Evolutionary conservation across 2,113 vertebrate genomes (phyloP), one percentile per base, ranked within the genome.

Genomic region (rat (Rattus norvegicus)): DNA sequence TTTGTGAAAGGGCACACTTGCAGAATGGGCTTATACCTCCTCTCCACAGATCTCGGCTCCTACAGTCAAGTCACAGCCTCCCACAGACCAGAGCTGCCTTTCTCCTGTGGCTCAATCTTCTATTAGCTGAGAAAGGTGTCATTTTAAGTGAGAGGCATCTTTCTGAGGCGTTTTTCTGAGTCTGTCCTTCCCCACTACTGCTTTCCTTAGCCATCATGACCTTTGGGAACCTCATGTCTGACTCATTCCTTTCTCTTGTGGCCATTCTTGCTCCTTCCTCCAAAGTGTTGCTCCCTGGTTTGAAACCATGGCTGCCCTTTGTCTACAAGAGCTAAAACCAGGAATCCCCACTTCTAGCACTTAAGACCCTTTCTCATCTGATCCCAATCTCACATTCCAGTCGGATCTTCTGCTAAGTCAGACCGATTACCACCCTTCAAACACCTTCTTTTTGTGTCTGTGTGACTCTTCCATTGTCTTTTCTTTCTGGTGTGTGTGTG

Each of bases 11-110:
- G 0, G 16, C 43, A 72, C 52, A 19, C 33, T 19, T 73, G 65
- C 49, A n/a, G 73, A 67, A 54, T 17, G 59, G 90, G 59, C 81
- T 95, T 89, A 63, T 79, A 76, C 47, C 47, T 93, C n/a, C 63
- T 52, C 52, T 65, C 54, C n/a, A 56, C 72, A 84, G 69, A 75
- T 24, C 7, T 2, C 26, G 19, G 12, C 65, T 95, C 91, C 63
- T 52, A n/a, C 88, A 0, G 14, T 61, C 49, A 87, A 86, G 77
- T 11, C 24, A 14, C 28, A 22, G 9, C 86, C 85, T 91, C 92
- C 92, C 88, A 61, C 24, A 69, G 59, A 19, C 12, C 8, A 5
- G 52, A 88, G 86, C 52, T 1, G 39, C 72, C 67, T 93, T 61
- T 63, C 52, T 81, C 65, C 39, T 67, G 24, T 52, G 26, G 88